A percentile compares a stretch with the other conserved stretches of the same genome.
phyloP scores from a whole-genome alignment of 2,888 invertebrate genomes.

The Sinopyrophorus schimmeli region DNA sequence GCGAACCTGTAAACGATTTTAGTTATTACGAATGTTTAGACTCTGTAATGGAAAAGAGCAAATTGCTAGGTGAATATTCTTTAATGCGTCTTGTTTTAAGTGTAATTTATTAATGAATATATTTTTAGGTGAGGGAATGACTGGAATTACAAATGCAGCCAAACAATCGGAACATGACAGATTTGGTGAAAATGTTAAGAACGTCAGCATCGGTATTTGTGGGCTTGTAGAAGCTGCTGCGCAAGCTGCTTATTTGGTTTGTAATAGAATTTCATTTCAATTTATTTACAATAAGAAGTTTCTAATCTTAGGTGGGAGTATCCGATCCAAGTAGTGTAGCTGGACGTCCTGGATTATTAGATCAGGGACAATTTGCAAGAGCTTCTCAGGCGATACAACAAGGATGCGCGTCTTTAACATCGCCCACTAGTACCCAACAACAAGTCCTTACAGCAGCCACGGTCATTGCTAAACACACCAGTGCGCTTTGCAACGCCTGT shows the following conservation, averaged over 20 bases:
- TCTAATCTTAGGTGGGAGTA: conserved; percentile 73
- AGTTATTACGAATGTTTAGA: conserved; percentile 95
- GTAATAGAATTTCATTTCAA: background rate
- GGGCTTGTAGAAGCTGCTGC: conserved; percentile 91
- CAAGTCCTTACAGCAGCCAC: conserved; percentile 90
- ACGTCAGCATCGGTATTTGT: conserved; percentile 86
- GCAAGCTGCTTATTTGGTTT: conserved; percentile 88
- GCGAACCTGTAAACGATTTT: conserved; percentile 84
- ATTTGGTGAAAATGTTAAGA: conserved; percentile 81
- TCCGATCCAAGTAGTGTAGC: conserved; percentile 89
- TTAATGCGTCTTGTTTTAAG: background rate
- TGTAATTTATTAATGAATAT: background rate
- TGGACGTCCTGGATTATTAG: conserved; percentile 86
- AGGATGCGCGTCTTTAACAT: conserved; percentile 80
- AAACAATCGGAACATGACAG: conserved; percentile 83
- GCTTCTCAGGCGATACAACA: conserved; percentile 89
- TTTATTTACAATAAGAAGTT: too few relatives aligned
- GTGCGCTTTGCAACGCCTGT: conserved; percentile 93
- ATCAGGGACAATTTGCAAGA: conserved; percentile 84
- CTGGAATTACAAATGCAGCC: conserved; percentile 90
- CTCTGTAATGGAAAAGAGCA: conserved; percentile 84
- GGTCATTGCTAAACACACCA: conserved; percentile 94
- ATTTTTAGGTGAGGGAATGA: conserved; percentile 80
- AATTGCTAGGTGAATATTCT: conserved; percentile 64
- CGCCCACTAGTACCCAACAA: conserved; percentile 73